These are phyloP conservation scores for Paraescarpia echinospica DNA, from an alignment of 1,140 invertebrate species.

Conservation along the genomic window DNA sequence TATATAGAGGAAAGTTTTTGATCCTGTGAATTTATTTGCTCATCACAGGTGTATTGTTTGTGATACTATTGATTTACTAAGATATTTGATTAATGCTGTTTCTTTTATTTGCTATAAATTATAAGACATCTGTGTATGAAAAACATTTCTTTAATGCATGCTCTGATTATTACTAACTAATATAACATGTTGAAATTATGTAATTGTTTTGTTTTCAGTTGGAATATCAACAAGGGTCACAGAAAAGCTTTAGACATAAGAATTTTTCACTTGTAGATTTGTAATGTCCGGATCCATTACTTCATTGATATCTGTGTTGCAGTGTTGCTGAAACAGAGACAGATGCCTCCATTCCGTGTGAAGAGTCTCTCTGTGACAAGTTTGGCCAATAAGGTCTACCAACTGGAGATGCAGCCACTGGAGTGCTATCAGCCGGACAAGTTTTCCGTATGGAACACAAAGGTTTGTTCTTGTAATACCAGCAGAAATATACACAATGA, in stretches of 20 bases:
- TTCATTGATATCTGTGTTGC: not conserved
- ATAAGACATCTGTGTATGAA: too few species aligned
- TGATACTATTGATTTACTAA: not conserved
- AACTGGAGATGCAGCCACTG: not conserved
- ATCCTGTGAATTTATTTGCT: not conserved
- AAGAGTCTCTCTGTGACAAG: not conserved
- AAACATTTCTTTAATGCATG: too few species aligned
- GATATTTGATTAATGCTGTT: not conserved
- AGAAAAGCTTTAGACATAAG: too few species aligned
- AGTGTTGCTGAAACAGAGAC: not conserved
- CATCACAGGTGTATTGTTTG: not conserved
- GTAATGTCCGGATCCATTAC: not conserved
- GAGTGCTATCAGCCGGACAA: not conserved
- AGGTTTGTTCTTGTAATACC: not conserved
- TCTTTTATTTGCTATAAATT: not conserved
- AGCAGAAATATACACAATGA: too few species aligned
- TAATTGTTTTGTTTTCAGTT: too few species aligned
- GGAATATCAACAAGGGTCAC: too few species aligned
- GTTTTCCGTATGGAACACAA: not conserved
- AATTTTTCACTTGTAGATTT: too few species aligned
- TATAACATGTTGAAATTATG: too few species aligned
- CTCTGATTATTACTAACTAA: too few species aligned
- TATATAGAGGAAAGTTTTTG: not conserved
- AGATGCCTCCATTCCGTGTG: not conserved
- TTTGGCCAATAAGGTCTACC: not conserved